A percentile compares a stretch with the other conserved stretches of the same genome.
Conservation (phyloP, 2,113 vertebrate genomes). For the Pterocles burchelli region DNA sequence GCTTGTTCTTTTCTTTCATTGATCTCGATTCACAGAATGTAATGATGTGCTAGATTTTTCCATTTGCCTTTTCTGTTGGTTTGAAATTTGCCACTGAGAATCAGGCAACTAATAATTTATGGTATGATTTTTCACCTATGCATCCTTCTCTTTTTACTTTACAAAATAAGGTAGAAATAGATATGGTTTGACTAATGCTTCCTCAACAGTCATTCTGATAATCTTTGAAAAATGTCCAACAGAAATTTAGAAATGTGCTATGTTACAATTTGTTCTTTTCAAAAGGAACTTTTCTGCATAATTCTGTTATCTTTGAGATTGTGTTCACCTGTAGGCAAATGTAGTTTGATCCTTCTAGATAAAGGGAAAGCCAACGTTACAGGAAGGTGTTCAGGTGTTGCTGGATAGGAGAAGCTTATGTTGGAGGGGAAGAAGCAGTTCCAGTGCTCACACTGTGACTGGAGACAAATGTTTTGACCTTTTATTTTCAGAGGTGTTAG, state of each 20-base stretch:
- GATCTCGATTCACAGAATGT: not conserved
- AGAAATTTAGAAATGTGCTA: not conserved
- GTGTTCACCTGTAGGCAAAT: not conserved
- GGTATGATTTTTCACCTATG: not conserved
- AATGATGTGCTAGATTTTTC: not conserved
- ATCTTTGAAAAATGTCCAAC: not conserved
- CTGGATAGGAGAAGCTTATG: not conserved
- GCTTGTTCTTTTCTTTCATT: accelerated
- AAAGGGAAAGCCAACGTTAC: not conserved
- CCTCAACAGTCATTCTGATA: not conserved
- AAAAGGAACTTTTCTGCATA: not conserved
- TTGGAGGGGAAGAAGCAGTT: not conserved
- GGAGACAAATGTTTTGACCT: not conserved
- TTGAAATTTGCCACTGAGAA: not conserved
- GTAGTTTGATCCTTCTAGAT: not conserved
- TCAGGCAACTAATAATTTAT: not conserved
- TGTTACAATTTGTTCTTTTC: not conserved
- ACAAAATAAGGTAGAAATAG: not conserved
- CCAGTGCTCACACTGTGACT: accelerated
- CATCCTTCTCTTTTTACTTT: not conserved
- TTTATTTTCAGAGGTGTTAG: not conserved
- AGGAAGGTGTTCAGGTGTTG: not conserved
- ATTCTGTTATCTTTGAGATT: not conserved
- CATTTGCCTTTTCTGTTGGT: not conserved
- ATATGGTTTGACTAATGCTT: not conserved